Base-by-base conservation (phyloP, 1,140 invertebrate species). In the Pseudomyrmex sp. region DNA sequence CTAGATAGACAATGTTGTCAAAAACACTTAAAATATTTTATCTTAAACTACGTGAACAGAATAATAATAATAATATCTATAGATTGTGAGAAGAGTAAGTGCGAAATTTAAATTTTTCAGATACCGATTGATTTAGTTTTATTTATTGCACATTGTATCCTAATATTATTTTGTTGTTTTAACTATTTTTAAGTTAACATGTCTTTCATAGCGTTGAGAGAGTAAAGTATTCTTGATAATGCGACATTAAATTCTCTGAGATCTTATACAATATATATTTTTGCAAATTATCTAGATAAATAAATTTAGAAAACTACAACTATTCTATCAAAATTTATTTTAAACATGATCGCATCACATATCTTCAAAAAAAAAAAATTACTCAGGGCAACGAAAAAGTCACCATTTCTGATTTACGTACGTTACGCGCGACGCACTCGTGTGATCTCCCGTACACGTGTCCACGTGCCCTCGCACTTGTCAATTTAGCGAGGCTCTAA, bases 381-480 rank as follows among this genome's bases (percentile, higher is more conserved):
- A 23, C 50, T 23, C 9, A 13, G 35, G 18, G 18, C 23, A 12
- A 18, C 2, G 46, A 20, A 50, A 52, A 12, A 62, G 4, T 26
- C 10, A 50, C 7, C 4, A 23, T 20, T 2, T 13, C 13, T 5
- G 5, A 5, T 2, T 35, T n/a, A 20, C 12, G 12, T 13, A 63
- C 10, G 13, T 20, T 75, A 8, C 56, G 48, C 12, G 44, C 2
- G 5, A 2, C 50, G 77, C 44, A 20, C 52, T 82, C 23, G 13
- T n/a, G n/a, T n/a, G n/a, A 13, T 54, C 26, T 46, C 70, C 85
- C 73, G 66, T 83, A 73, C 69, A 73, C 76, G 85, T 75, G 73
- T 66, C 73, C 82, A 82, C 86, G 79, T 87, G 83, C 18, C 48
- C 54, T 58, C 54, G 62, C 18, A 35, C n/a, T 56, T 35, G 44